A percentile compares a stretch with the other conserved stretches of the same genome.
Conservation (phyloP, 2,797 vertebrate species). For the Apogon hyalosoma region DNA sequence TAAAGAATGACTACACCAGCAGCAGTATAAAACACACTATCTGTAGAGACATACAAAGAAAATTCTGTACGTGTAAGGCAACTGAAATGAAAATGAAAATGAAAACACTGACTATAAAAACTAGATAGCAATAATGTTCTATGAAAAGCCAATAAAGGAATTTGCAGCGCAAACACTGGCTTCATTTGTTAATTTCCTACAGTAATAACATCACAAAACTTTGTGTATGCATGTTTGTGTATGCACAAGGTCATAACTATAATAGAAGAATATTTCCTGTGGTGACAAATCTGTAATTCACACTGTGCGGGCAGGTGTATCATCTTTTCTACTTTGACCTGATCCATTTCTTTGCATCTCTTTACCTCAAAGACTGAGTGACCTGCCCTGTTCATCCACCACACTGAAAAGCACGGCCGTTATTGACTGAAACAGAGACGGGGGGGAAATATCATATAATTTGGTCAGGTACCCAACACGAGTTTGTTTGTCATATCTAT, state of each 20-base stretch:
- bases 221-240: slow-evolving; percentile 8
- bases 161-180: no score
- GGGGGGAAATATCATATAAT: slow-evolving; percentile 65
- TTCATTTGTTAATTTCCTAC: not conserved
- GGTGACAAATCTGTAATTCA: slow-evolving; percentile 14
- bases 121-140: no score
- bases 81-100: not conserved
- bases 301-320: slow-evolving; percentile 33
- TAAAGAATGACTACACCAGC: slow-evolving; percentile 6
- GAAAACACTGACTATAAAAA: not conserved
- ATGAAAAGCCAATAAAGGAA: no score
- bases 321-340: slow-evolving; percentile 28
- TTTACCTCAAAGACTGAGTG: slow-evolving; percentile 8
- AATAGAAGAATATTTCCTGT: slow-evolving; percentile 35
- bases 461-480: slow-evolving; percentile 27
- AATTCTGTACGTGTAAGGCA: no score
- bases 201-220: slow-evolving; percentile 4
- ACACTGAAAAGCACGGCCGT: slow-evolving; percentile 21
- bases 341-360: slow-evolving; percentile 34
- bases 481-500: slow-evolving; percentile 69
- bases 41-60: slow-evolving; percentile 1
- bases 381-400: slow-evolving; percentile 8
- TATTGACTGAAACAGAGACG: slow-evolving; percentile 35
- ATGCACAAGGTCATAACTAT: slow-evolving; percentile 25
- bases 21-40: slow-evolving; percentile 1